phyloP scores from a whole-genome alignment of 2,888 invertebrate species.

The Pandemis corylana region DNA sequence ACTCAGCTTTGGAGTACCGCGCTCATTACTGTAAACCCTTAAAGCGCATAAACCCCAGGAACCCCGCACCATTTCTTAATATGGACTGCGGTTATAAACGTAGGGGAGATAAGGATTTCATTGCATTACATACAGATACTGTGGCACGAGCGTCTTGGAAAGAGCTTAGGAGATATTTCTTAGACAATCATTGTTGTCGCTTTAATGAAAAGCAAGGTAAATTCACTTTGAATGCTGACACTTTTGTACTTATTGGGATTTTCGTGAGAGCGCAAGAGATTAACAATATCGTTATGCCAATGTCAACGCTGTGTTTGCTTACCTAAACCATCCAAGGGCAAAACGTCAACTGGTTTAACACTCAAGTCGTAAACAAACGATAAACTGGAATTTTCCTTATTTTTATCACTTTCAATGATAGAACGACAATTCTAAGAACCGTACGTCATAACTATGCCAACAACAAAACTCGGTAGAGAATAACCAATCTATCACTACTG shows the following conservation, averaged over 20 bases:
- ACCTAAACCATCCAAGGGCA: neutral
- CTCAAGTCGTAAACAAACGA: neutral
- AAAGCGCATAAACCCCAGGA: constrained; percentile 46
- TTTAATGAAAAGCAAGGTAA: neutral
- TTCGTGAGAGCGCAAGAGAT: too few species aligned
- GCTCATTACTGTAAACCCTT: constrained; percentile 22
- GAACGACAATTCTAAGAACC: neutral
- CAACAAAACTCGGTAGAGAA: neutral
- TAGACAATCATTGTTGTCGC: constrained; percentile 1
- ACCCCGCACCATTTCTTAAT: constrained; percentile 62
- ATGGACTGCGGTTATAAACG: constrained; percentile 65
- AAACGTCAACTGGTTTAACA: neutral
- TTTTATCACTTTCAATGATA: neutral
- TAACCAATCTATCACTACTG: too few species aligned
- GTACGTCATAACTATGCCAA: neutral
- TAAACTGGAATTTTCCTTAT: neutral
- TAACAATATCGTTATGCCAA: neutral
- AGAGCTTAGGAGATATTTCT: constrained; percentile 46
- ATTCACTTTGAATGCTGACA: too few species aligned
- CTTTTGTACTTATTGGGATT: too few species aligned
- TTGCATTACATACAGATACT: constrained; percentile 55
- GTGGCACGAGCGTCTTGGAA: constrained; percentile 1
- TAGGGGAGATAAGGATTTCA: constrained; percentile 59
- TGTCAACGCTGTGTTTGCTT: neutral
- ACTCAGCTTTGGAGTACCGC: constrained; percentile 43